phyloP scores from a whole-genome alignment of 2,797 vertebrate species.

The Heterohyrax brucei region DNA sequence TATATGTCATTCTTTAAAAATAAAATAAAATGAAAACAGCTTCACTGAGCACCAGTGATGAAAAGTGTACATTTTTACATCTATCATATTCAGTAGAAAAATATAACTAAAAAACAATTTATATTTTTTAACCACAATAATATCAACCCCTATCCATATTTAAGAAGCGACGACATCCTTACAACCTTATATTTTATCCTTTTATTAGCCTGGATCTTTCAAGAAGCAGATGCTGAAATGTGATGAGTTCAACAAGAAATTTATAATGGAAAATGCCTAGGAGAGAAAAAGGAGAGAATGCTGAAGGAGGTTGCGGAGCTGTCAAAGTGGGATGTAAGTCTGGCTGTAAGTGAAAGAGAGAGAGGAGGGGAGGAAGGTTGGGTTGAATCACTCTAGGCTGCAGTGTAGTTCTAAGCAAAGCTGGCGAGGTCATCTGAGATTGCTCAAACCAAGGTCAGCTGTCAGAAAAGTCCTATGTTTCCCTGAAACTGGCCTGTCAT shows the following conservation, averaged over 20 bases:
- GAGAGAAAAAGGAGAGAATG: not conserved
- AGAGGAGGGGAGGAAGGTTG: not conserved
- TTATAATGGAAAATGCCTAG: constrained; percentile 40
- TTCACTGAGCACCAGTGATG: not conserved
- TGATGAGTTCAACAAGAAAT: constrained; percentile 57
- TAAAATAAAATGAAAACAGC: not conserved
- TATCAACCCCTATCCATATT: not conserved
- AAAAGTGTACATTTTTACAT: not conserved
- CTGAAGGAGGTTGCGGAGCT: not conserved
- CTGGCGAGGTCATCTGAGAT: not conserved
- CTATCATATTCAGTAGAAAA: not conserved
- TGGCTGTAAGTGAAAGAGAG: constrained; percentile 18
- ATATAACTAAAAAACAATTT: not conserved
- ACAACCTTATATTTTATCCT: not conserved
- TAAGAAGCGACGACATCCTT: not conserved
- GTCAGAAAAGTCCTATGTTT: not conserved
- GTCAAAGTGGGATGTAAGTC: not conserved
- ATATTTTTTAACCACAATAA: not conserved
- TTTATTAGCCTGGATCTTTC: not conserved
- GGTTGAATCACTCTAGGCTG: not conserved
- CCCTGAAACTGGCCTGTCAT: not conserved
- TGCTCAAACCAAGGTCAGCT: not conserved
- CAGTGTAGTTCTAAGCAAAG: not conserved
- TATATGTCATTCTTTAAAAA: not conserved
- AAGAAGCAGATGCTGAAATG: constrained; percentile 61